A percentile compares a stretch with the other conserved stretches of the same genome.
Conservation (phyloP, 2,888 invertebrate genomes). For the Hyppa rectilinea region DNA sequence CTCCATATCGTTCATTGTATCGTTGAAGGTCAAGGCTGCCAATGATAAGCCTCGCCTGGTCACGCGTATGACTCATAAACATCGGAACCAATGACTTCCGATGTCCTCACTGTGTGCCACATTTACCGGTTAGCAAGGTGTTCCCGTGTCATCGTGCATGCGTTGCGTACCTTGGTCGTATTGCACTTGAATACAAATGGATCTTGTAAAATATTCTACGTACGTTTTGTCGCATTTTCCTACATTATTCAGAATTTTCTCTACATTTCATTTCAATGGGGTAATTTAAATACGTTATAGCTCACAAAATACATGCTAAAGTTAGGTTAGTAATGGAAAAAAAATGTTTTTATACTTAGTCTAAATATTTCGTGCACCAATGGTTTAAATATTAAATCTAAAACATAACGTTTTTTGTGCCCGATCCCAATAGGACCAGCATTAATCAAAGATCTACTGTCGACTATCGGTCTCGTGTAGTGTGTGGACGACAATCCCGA, state of each 20-base stretch:
- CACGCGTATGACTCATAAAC: constrained; percentile 54
- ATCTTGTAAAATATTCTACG: constrained; percentile 28
- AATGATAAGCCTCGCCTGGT: constrained; percentile 24
- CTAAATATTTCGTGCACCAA: not conserved
- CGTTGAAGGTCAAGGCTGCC: constrained; percentile 46
- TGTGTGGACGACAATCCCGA: constrained; percentile 1
- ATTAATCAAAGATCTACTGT: constrained; percentile 25
- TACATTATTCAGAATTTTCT: constrained; percentile 5
- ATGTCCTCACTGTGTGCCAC: constrained; percentile 30
- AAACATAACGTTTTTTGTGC: constrained; percentile 17
- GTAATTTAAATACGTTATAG: constrained; percentile 8
- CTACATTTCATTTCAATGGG: not conserved
- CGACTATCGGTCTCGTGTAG: constrained; percentile 4
- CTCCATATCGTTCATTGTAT: constrained; percentile 35
- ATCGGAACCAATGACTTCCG: constrained; percentile 44
- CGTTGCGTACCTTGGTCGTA: constrained; percentile 4
- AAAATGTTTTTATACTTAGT: not conserved
- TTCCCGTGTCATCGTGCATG: constrained; percentile 18
- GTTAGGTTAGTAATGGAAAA: not conserved
- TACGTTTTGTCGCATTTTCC: constrained; percentile 14
- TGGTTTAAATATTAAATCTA: not conserved
- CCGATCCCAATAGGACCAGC: not conserved
- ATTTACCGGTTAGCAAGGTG: constrained; percentile 14
- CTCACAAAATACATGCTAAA: not conserved
- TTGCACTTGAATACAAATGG: constrained; percentile 43